These are phyloP conservation scores for Acleris cristana DNA, from an alignment of 2,888 invertebrate species.

Conservation along the genomic window DNA sequence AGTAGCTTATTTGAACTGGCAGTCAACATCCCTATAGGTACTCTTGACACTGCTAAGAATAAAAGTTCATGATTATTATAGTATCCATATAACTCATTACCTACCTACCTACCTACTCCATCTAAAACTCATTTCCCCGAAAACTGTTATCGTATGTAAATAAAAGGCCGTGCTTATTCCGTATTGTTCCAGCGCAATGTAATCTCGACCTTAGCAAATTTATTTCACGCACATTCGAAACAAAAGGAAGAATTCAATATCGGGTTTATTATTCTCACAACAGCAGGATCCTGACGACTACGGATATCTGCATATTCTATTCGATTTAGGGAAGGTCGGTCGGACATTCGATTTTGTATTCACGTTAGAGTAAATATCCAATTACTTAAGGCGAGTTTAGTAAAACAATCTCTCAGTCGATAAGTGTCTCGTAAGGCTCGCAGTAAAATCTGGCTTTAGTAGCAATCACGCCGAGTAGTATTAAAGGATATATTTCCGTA, in stretches of 20 bases:
- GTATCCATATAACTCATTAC: too few relatives aligned
- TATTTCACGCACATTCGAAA: conserved; percentile 34
- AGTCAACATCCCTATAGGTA: too few relatives aligned
- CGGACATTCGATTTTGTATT: conserved; percentile 56
- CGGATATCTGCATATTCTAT: conserved; percentile 44
- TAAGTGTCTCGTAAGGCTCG: conserved; percentile 52
- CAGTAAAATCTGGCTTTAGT: conserved; percentile 50
- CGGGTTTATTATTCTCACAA: conserved; percentile 37
- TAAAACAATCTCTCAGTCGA: conserved; percentile 51
- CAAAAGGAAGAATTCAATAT: conserved; percentile 36
- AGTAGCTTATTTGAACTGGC: too few relatives aligned
- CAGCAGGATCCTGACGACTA: conserved; percentile 32
- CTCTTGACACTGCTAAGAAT: too few relatives aligned
- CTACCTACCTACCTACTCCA: too few relatives aligned
- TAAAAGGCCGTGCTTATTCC: conserved; percentile 13
- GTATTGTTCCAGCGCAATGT: conserved; percentile 23
- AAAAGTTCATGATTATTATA: too few relatives aligned
- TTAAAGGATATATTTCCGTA: conserved; percentile 35
- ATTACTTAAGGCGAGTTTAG: conserved; percentile 66
- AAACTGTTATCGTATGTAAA: conserved; percentile 11
- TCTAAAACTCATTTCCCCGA: not conserved
- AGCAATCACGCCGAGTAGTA: conserved; percentile 36
- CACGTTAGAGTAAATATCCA: conserved; percentile 67
- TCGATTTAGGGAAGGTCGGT: conserved; percentile 56
- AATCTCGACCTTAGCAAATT: conserved; percentile 36